These are phyloP conservation scores for Embiotoca jacksoni DNA, from an alignment of 2,113 vertebrate genomes.

Conservation along the genomic window DNA sequence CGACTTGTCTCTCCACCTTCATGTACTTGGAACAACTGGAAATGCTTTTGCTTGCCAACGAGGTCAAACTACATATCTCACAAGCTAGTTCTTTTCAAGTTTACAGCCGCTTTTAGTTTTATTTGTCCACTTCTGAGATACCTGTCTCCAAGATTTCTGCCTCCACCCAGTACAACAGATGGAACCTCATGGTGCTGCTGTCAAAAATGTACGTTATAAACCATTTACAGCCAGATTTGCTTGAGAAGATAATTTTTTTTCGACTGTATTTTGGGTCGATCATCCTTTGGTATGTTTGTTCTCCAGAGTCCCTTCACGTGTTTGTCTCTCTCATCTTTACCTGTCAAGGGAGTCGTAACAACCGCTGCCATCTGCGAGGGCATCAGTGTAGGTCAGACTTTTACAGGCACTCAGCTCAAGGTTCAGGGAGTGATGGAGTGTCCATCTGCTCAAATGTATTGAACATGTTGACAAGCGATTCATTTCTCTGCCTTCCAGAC, in stretches of 20 bases:
- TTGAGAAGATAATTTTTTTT: too few species aligned
- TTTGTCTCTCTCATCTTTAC: background rate
- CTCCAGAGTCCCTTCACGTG: background rate
- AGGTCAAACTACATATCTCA: background rate
- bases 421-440: conserved; percentile 60
- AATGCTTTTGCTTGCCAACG: background rate
- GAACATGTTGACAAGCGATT: conserved; percentile 64
- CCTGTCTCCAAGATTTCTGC: too few species aligned
- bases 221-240: too few species aligned
- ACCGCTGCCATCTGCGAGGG: background rate
- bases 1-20: background rate
- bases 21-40: background rate
- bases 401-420: conserved; percentile 9
- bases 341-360: conserved; percentile 14
- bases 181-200: too few species aligned
- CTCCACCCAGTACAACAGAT: too few species aligned
- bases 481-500: conserved; percentile 34
- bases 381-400: conserved; percentile 26
- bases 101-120: background rate
- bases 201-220: too few species aligned
- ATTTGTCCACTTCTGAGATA: background rate
- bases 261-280: too few species aligned
- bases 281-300: background rate
- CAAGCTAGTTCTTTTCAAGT: background rate
- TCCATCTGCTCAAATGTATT: conserved; percentile 52